Evolutionary conservation across 2,888 invertebrate genomes (phyloP), one percentile per base, ranked within the genome.

Genomic region (Ferdinandea cuprea): DNA sequence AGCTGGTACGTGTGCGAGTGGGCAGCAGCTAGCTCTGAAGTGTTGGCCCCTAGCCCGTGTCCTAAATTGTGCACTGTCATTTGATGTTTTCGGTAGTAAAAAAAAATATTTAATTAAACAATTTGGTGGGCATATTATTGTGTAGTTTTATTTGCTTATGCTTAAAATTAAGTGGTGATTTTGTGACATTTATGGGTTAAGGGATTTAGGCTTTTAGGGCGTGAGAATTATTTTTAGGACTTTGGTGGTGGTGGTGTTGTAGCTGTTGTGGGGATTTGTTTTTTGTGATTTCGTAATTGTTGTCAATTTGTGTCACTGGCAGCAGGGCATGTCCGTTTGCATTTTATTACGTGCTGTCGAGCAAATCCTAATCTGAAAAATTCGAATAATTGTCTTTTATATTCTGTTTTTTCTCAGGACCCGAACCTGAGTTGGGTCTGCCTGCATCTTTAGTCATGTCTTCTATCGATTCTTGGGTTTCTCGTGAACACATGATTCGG

Each of bases 171-270:
- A 42, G 15, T 40, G 56, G 44, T 42, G 11, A 13, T 37, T 46
- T 37, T 46, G 37, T 73, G 78, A 72, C 72, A 59, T 78, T 83
- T 73, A 83, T 83, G 44, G 83, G 83, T 72, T 83, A 83, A 81
- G 63, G 61, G 30, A 73, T 68, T 73, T 21, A 28, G 78, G 61
- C 56, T 78, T 83, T 72, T 78, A 37, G 78, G 63, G 9, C 83
- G 56, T 28, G 30, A 19, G 9, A 40, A 11, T 13, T 72, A 46
- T 76, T 56, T 83, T 68, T 73, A 54, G 54, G 4, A 1, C 13
- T 44, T 21, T 25, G 25, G 50, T 65, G 48, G 50, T 48, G 3
- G 37, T 25, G 5, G 32, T 6, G 30, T n/a, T 50, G 7, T 0
- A 1, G n/a, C n/a, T n/a, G n/a, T n/a, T n/a, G n/a, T n/a, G n/a